These are phyloP conservation scores for Rugalucina vietnamica DNA, from an alignment of 2,888 invertebrate species.

Conservation along the genomic window DNA sequence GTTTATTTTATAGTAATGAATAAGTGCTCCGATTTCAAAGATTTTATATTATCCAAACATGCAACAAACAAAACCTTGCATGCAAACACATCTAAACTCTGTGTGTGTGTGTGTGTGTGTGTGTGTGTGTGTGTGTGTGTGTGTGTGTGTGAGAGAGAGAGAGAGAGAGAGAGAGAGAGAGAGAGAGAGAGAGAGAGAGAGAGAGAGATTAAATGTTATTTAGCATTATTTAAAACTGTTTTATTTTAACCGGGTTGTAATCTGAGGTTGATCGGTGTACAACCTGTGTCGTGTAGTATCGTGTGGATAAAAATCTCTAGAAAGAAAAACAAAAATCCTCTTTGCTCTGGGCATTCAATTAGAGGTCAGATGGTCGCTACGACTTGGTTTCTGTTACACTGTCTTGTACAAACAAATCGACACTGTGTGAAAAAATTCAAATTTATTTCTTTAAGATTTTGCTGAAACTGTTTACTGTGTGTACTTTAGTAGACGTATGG, in stretches of 20 bases:
- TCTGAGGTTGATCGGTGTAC: no score
- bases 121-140: constrained; percentile 4
- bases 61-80: no score
- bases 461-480: background rate
- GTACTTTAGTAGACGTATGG: background rate
- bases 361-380: background rate
- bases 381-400: background rate
- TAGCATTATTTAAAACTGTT: no score
- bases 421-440: background rate
- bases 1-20: no score
- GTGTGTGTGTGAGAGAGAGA: background rate
- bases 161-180: constrained; percentile 1
- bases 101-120: constrained; percentile 1
- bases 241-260: no score
- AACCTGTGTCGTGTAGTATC: no score
- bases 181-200: constrained; percentile 1
- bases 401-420: background rate
- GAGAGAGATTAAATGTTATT: no score
- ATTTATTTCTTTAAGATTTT: no score
- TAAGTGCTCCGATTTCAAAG: no score
- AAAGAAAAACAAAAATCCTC: background rate
- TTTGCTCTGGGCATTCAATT: background rate
- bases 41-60: no score
- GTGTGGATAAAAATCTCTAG: background rate
- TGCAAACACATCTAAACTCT: no score